Evolutionary conservation across 2,888 invertebrate genomes (phyloP).

Genomic region (Plusia festucae): DNA sequence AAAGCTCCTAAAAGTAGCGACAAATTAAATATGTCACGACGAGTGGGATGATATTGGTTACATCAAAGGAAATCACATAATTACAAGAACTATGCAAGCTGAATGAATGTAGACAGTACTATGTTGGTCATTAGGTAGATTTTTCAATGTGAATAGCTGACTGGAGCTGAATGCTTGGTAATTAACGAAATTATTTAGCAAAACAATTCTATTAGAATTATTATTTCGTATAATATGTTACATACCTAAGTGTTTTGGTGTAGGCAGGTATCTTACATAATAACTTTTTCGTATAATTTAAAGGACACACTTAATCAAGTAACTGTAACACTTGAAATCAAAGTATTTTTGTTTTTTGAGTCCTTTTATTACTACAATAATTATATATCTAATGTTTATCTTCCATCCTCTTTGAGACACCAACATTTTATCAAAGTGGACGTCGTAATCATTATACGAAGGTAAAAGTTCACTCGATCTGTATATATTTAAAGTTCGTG

Average conservation of each 20-base stretch:
- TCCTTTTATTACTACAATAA: no score
- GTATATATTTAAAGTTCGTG: conserved; percentile 28
- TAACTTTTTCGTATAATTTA: no score
- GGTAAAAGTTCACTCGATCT: conserved; percentile 11
- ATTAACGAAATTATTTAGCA: not conserved
- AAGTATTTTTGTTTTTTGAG: no score
- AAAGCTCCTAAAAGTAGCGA: conserved; percentile 28
- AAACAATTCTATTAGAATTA: not conserved
- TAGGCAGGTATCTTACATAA: no score
- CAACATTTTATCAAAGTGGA: not conserved
- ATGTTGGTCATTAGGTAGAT: not conserved
- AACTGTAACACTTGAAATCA: no score
- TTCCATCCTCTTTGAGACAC: not conserved
- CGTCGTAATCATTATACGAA: not conserved
- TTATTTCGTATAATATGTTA: not conserved
- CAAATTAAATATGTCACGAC: conserved; percentile 35
- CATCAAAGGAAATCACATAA: not conserved
- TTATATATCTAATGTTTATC: not conserved
- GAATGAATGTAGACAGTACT: not conserved
- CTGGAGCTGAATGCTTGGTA: not conserved
- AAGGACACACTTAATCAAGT: no score
- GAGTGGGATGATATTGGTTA: not conserved
- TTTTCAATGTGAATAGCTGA: not conserved
- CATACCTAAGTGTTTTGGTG: no score
- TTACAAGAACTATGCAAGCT: not conserved